These are phyloP conservation scores for Portunus trituberculatus DNA, from an alignment of 1,140 invertebrate species.

Conservation along the genomic window DNA sequence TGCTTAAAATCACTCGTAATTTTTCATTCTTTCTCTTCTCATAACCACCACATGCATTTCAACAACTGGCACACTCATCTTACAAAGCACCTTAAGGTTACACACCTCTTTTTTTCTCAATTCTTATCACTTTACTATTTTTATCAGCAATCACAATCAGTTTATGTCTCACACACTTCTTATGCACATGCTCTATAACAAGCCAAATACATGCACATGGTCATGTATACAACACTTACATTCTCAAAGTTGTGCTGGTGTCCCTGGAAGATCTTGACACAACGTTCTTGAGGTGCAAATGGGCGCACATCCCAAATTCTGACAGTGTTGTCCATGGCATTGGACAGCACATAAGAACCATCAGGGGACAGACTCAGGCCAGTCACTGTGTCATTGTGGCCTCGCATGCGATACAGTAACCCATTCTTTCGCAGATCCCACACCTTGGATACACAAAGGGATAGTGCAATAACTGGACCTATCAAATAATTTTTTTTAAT, in stretches of 20 bases:
- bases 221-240: conserved; percentile 54
- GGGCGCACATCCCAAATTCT: conserved; percentile 88
- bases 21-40: too few species aligned
- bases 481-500: too few species aligned
- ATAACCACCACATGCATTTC: too few species aligned
- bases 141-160: background rate
- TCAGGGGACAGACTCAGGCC: conserved; percentile 95
- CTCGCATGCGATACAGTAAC: conserved; percentile 91
- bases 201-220: conserved; percentile 26
- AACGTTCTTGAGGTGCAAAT: conserved; percentile 91
- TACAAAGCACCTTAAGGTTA: background rate
- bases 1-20: too few species aligned
- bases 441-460: conserved; percentile 83
- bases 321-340: conserved; percentile 97
- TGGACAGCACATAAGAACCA: conserved; percentile 95
- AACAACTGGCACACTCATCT: background rate
- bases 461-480: background rate
- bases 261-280: conserved; percentile 94
- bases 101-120: too few species aligned
- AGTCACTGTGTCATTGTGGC: conserved; percentile 97
- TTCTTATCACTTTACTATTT: background rate
- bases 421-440: conserved; percentile 98
- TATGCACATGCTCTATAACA: background rate
- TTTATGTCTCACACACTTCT: background rate
- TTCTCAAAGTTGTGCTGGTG: conserved; percentile 98